These are phyloP conservation scores for Spea bombifrons DNA, from an alignment of 2,113 vertebrate species.

Conservation along the genomic window DNA sequence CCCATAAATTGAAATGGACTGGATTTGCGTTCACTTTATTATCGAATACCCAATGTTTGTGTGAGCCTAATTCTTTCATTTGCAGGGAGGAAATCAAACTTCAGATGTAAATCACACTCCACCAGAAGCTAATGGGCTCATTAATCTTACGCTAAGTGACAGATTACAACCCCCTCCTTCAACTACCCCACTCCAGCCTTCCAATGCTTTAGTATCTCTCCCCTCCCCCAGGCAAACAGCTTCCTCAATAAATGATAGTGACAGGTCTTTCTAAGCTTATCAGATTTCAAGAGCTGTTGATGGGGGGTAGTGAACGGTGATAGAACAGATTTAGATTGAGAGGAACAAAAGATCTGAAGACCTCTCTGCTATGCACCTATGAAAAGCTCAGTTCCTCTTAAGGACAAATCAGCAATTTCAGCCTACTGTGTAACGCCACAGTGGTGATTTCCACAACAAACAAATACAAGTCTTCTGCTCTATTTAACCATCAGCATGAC, in stretches of 20 bases:
- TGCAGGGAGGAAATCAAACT: constrained; percentile 31
- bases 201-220: constrained; percentile 10
- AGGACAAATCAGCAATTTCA: background rate
- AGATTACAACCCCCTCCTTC: constrained; percentile 30
- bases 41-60: background rate
- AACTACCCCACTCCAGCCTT: constrained; percentile 5
- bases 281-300: constrained; percentile 42
- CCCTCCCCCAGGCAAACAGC: constrained; percentile 32
- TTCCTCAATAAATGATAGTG: constrained; percentile 49
- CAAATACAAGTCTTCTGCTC: no score
- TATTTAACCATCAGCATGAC: no score
- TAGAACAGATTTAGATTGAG: constrained; percentile 21
- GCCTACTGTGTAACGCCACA: background rate
- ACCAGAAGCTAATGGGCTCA: constrained; percentile 31
- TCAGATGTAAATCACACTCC: constrained; percentile 28
- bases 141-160: constrained; percentile 38
- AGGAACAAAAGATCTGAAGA: background rate
- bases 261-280: constrained; percentile 31
- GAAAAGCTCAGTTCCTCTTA: background rate
- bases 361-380: background rate
- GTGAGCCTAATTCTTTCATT: background rate
- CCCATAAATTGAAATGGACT: no score
- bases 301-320: constrained; percentile 4
- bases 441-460: no score
- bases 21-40: no score